These are phyloP conservation scores for Proctacanthus coquilletti DNA, from an alignment of 1,140 invertebrate genomes.

Conservation along the genomic window DNA sequence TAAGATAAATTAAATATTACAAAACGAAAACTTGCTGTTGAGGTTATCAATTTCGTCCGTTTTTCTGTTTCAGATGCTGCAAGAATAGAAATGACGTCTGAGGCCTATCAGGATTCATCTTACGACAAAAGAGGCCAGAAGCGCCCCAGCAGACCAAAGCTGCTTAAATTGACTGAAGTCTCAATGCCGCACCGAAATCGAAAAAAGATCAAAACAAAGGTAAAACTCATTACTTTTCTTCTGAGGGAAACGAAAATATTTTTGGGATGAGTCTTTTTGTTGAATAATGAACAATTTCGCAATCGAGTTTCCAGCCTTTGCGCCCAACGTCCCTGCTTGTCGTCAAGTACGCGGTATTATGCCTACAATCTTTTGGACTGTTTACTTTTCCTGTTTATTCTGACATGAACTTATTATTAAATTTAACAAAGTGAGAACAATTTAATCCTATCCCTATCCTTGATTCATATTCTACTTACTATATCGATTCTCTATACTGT, in stretches of 20 bases:
- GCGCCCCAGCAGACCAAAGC: conserved; percentile 19
- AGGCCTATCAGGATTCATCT: conserved; percentile 22
- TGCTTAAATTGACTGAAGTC: conserved; percentile 24
- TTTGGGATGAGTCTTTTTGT: too few relatives aligned
- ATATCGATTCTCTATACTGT: background rate
- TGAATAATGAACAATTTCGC: background rate
- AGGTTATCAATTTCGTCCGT: too few relatives aligned
- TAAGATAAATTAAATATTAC: too few relatives aligned
- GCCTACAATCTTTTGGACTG: background rate
- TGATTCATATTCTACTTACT: background rate
- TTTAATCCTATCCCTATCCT: background rate
- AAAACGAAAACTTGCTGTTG: too few relatives aligned
- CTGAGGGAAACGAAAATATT: background rate
- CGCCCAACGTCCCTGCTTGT: background rate
- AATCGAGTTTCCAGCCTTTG: background rate
- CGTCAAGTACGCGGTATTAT: too few relatives aligned
- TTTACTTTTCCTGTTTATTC: background rate
- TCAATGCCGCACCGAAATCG: conserved; percentile 23
- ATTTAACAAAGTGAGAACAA: too few relatives aligned
- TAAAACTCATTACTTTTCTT: conserved; percentile 6
- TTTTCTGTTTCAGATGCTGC: background rate
- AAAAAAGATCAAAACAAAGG: conserved; percentile 27
- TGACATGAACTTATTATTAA: background rate
- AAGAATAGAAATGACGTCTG: conserved; percentile 17
- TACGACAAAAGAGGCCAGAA: conserved; percentile 20